Evolutionary conservation across 2,113 vertebrate genomes (phyloP), one percentile per base, ranked within the genome.

Genomic region (Synodontis membranacea): DNA sequence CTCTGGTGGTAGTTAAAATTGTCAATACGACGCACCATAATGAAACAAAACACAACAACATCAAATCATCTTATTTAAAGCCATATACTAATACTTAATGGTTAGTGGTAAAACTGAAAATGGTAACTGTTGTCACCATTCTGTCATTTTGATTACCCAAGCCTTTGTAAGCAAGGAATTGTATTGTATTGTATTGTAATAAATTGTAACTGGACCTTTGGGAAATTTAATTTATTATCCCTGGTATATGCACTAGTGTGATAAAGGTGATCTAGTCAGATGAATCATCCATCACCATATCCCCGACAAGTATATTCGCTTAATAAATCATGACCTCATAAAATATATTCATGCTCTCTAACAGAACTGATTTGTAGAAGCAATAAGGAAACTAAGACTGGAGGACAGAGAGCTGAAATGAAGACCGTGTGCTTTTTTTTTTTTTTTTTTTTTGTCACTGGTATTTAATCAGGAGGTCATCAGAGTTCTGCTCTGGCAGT

Each of bases 261-360:
- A 2, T 14, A 46, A 80, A 58, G 4, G 78, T 37, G 8, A 80
- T 80, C 50, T 58, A 37, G 9, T 81, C 62, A 81, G 44, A 81
- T 81, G 34, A 81, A 42, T 60, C 80, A 81, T 62, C 56, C 80
- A 62, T 81, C 34, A 81, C 56, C 25, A 23, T 62, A 62, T 81
- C 62, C 34, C 54, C 10, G 54, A 60, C 54, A 62, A 81, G 56
- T 44, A 60, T 81, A 81, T 81, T 44, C 11, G 25, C 80, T 60
- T 60, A 17, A 81, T 60, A 60, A 60, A 60, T 42, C 54, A 81
- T 81, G 80, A 81, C 80, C 78, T 58, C 23, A 56, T 80, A 23
- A 80, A 39, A 56, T 42, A 56, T 58, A 80, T 56, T 58, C 31
- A 54, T 60, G 52, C 56, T 81, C 5, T 81, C 52, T 62, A 60